Base-by-base conservation (phyloP, 2,797 vertebrate genomes). In the Alectoris magna region DNA sequence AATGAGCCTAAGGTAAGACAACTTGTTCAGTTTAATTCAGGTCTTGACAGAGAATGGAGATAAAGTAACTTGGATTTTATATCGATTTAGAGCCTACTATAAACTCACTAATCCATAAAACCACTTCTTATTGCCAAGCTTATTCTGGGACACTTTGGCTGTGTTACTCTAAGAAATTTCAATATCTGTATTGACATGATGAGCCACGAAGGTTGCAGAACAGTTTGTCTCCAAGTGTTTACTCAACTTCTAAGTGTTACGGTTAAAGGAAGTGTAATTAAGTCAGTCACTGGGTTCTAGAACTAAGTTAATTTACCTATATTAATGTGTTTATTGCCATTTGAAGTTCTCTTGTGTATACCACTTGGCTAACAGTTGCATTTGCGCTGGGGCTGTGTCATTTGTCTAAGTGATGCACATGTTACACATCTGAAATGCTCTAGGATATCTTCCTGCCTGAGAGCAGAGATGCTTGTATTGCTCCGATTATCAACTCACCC, bases 31-130 rank as follows among this genome's bases (percentile, higher is more conserved):
- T 59, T 73, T 77, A 91, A 72, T 77, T 88, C 4, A 64, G 27
- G 22, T 84, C 39, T 63, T 81, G 39, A 59, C 51, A 69, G 34
- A 77, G 14, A 84, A 73, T 41, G 48, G 29, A 56, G 53, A 60
- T 76, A 56, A 84, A 79, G 53, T 67, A 46, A 13, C 43, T 80
- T 80, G 64, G 55, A 53, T 68, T 88, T 80, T 34, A n/a, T 34
- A 53, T 69, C 76, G 72, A 55, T 59, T 80, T 80, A 39, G 38
- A 93, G 69, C 29, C 3, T 7, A 12, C 22, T 38, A 15, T 23
- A 66, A 27, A 51, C 29, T 38, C 73, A 36, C 62, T 36, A 14
- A 74, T 74, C 46, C 51, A 60, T 73, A 78, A 81, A 67, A 16
- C 1, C 11, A 22, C 5, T 88, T 86, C 21, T 39, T 73, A 29